Conservation (phyloP, 53 echinoderm and acorn worm species). For the Apostichopus leukothele region DNA sequence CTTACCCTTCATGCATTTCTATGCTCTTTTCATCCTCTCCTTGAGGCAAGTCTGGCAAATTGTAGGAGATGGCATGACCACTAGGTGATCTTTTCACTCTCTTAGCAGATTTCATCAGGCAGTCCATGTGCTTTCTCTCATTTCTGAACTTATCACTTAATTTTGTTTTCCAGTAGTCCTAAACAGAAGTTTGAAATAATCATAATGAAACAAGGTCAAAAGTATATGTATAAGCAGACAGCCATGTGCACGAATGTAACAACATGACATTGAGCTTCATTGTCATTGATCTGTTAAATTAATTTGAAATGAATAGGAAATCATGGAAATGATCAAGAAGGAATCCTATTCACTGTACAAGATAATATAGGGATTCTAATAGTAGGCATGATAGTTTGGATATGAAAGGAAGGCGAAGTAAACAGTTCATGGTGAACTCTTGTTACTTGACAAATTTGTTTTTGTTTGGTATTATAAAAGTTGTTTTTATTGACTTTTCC, state of each 20-base stretch:
- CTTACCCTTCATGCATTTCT: background rate
- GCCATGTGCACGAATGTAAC: background rate
- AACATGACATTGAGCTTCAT: no score
- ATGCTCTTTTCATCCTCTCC: background rate
- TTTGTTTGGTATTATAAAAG: no score
- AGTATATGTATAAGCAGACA: background rate
- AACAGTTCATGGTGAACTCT: no score
- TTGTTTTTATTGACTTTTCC: no score
- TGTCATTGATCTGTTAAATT: background rate
- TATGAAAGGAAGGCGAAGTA: no score
- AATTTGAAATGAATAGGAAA: no score
- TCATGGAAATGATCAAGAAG: background rate
- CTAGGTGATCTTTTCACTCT: background rate
- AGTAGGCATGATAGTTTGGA: no score
- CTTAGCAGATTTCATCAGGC: background rate
- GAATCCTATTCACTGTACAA: no score
- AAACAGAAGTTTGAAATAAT: background rate
- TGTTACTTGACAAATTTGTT: no score
- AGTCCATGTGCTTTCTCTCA: background rate
- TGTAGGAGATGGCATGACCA: background rate
- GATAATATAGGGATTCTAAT: no score
- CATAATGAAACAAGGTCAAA: background rate
- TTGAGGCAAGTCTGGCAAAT: background rate
- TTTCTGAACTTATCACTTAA: background rate
- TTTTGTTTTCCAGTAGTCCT: conserved; percentile 1